Base-by-base conservation (phyloP, 2,797 vertebrate species). In the Phoeniculus purpureus region DNA sequence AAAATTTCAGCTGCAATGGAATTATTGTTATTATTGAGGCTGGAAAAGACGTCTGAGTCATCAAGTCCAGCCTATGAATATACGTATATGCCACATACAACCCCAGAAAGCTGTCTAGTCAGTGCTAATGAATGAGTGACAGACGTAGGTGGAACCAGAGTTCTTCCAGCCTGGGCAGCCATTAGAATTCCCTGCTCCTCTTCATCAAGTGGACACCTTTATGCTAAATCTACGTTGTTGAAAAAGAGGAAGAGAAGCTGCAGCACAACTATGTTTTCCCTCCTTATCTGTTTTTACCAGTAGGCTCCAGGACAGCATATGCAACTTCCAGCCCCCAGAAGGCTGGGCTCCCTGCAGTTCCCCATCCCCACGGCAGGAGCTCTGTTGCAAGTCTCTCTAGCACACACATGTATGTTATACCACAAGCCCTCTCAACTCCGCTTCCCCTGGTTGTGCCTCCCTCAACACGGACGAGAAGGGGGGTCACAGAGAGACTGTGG, bases 351-450 rank as follows among this genome's bases (percentile, higher is more conserved):
- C 26, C 45, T 34, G 52, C 45, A 81, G 32, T 62, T 15, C 11
- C 23, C 61, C 13, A 15, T 47, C 82, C 40, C 66, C 40, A 23
- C 2, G 1, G 7, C 0, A 4, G 1, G 1, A 56, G 21, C 40
- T 87, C 47, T 54, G 15, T 27, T 80, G 22, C 31, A 54, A 80
- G 25, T 50, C 40, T 48, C 58, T 59, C 25, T 45, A 73, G n/a
- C 22, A 37, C 9, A 47, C 4, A 7, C 10, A 4, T 1, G 3
- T 58, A 16, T 15, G 58, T 64, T 73, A 66, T 11, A 52, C 26
- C 58, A 74, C 14, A 32, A 54, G 54, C 25, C 50, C n/a, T 66
- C 29, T 14, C 9, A 5, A 37, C 37, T 73, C 21, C 32, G n/a
- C 29, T 60, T 56, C 52, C 79, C 62, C 14, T 0, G 1, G 15